Evolutionary conservation across 2,113 vertebrate species (phyloP).

Genomic region (Rhabdornis inornatus): DNA sequence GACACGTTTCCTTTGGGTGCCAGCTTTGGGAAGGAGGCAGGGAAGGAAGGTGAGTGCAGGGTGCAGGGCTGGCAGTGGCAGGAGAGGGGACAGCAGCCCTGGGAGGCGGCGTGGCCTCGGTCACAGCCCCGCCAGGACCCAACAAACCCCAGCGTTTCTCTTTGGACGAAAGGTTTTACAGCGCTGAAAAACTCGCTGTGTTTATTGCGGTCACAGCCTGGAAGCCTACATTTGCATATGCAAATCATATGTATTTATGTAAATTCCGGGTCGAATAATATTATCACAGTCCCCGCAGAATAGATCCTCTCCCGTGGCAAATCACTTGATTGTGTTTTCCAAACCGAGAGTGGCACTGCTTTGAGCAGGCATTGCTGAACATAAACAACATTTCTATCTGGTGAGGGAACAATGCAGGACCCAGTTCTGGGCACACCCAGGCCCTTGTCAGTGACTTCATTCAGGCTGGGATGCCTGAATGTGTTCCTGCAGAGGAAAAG

Average conservation of each 20-base stretch:
- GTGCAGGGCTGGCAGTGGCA: neutral
- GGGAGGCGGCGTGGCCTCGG: neutral
- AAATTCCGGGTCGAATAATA: neutral
- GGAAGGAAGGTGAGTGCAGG: neutral
- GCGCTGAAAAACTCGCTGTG: neutral
- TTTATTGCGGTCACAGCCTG: neutral
- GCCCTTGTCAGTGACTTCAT: neutral
- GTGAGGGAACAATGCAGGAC: neutral
- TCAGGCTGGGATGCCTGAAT: neutral
- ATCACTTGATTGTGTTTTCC: constrained; percentile 3
- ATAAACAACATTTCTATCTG: neutral
- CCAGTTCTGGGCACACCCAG: neutral
- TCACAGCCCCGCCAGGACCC: neutral
- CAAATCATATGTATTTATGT: constrained; percentile 42
- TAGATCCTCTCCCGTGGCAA: constrained; percentile 1
- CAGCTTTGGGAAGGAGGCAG: neutral
- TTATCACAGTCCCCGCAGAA: neutral
- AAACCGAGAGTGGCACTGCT: neutral
- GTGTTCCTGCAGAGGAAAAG: neutral
- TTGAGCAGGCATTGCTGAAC: neutral
- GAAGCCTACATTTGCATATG: neutral
- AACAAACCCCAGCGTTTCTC: neutral
- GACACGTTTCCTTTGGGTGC: neutral
- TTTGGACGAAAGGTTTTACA: neutral
- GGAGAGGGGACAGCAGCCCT: neutral